Base-by-base conservation (phyloP, 2,888 invertebrate genomes). In the Drosophila limbata region DNA sequence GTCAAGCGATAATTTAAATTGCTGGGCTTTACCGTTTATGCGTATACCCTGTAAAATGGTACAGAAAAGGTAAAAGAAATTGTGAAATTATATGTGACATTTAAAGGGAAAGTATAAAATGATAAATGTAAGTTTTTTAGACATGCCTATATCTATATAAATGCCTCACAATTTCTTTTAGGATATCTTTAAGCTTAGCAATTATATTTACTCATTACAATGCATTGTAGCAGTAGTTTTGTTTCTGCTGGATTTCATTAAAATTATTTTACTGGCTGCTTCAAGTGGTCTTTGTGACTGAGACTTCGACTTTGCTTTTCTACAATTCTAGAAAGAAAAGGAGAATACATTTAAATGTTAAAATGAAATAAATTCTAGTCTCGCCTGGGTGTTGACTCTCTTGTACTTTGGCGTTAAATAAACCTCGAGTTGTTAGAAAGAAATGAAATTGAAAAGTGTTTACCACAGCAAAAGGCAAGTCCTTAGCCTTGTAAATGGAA, bases 221-320 rank as follows among this genome's bases (percentile, higher is more conserved):
- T n/a, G n/a, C n/a, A n/a, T 35, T 50, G n/a, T 19, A 11, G 4
- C 13, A 33, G 52, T 53, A 70, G 71, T 71, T 69, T 65, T 55
- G 42, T 28, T 50, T 39, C 50, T 52, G 35, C 40, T 50, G 51
- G 57, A 52, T 86, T 83, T 83, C 86, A 86, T 83, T 82, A 72
- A 80, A 83, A 83, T 80, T 48, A 52, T 59, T 63, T 71, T 39
- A 59, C 62, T 55, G 53, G 11, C 57, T 13, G 19, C 52, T 51
- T 59, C 51, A 50, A 60, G 42, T 66, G 69, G 69, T 74, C 55
- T 48, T 10, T 55, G n/a, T 10, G 21, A 21, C 37, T 9, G n/a
- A 42, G 11, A 50, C 8, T 11, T n/a, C 17, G 2, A 0, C 37
- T 47, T 13, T 45, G 17, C 6, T 37, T 53, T 2, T 33, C 40